phyloP scores from a whole-genome alignment of 2,888 invertebrate genomes.

The Pseudococcus viburni region DNA sequence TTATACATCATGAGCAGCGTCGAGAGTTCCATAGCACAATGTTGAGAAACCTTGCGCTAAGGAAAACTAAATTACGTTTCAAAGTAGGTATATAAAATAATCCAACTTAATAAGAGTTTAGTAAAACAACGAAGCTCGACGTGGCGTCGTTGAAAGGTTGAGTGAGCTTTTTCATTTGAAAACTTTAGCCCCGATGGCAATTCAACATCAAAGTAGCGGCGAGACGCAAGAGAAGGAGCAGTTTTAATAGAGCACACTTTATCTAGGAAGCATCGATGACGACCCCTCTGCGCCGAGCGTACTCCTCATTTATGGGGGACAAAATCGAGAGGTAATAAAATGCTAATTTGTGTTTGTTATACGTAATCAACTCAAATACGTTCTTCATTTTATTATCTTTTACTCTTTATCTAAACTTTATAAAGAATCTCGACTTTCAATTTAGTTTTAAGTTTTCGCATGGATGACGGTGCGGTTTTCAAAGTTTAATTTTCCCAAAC shows the following conservation, averaged over 20 bases:
- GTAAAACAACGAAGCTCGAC: slow-evolving; percentile 66
- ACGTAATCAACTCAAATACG: slow-evolving; percentile 71
- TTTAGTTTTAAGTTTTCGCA: slow-evolving; percentile 65
- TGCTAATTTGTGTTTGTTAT: slow-evolving; percentile 81
- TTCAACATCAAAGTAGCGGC: slow-evolving; percentile 73
- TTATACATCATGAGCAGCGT: background rate
- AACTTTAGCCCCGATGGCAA: slow-evolving; percentile 71
- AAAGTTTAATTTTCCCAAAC: slow-evolving; percentile 61
- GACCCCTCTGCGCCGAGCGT: slow-evolving; percentile 49
- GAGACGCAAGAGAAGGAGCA: slow-evolving; percentile 68
- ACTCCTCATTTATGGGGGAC: slow-evolving; percentile 59
- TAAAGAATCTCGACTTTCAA: slow-evolving; percentile 66
- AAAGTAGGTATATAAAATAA: slow-evolving; percentile 67
- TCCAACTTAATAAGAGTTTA: slow-evolving; percentile 67
- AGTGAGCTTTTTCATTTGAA: slow-evolving; percentile 69
- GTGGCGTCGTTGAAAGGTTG: slow-evolving; percentile 68
- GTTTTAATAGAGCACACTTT: slow-evolving; percentile 65
- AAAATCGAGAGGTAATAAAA: slow-evolving; percentile 75
- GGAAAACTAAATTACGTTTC: slow-evolving; percentile 67
- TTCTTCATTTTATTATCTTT: slow-evolving; percentile 66
- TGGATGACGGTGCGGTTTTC: slow-evolving; percentile 63
- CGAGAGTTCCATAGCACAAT: slow-evolving; percentile 21
- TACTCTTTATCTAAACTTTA: slow-evolving; percentile 66
- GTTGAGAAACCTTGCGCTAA: slow-evolving; percentile 64
- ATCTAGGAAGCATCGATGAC: slow-evolving; percentile 66